These are phyloP conservation scores for Thymelicus acteon DNA, from an alignment of 2,888 invertebrate genomes.

Conservation along the genomic window DNA sequence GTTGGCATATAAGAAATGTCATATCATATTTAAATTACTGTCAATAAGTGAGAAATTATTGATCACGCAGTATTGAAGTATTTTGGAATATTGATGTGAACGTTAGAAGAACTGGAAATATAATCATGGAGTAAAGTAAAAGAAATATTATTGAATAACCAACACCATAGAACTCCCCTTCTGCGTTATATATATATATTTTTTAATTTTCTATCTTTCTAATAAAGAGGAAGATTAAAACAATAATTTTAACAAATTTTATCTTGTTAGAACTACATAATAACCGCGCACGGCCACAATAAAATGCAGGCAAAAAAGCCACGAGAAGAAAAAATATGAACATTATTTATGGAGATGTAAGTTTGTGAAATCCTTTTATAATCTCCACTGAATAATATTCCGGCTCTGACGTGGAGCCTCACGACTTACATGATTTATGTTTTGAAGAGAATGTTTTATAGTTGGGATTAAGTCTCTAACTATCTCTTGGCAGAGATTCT, in stretches of 20 bases:
- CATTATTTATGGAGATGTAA: conserved; percentile 36
- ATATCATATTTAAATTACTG: too few relatives aligned
- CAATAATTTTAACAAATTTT: background rate
- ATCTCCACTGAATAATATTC: conserved; percentile 36
- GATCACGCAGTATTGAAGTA: too few relatives aligned
- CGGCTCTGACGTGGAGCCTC: conserved; percentile 34
- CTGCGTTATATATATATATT: too few relatives aligned
- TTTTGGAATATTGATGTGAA: too few relatives aligned
- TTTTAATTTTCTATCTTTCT: background rate
- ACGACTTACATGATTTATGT: conserved; percentile 36
- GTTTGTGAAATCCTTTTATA: conserved; percentile 36
- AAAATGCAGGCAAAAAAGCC: conserved; percentile 19
- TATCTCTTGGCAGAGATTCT: conserved; percentile 22
- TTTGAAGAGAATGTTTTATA: conserved; percentile 31
- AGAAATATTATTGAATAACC: too few relatives aligned
- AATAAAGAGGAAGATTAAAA: background rate
- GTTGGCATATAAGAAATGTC: too few relatives aligned
- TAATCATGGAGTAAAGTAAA: too few relatives aligned
- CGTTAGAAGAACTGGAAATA: too few relatives aligned
- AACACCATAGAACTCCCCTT: too few relatives aligned
- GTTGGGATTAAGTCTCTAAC: conserved; percentile 30
- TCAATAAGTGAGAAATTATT: too few relatives aligned
- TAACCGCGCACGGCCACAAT: conserved; percentile 8
- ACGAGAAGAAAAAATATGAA: conserved; percentile 26
- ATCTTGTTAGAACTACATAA: conserved; percentile 1